phyloP scores from a whole-genome alignment of 2,113 vertebrate genomes.

The Sclerurus mexicanus region DNA sequence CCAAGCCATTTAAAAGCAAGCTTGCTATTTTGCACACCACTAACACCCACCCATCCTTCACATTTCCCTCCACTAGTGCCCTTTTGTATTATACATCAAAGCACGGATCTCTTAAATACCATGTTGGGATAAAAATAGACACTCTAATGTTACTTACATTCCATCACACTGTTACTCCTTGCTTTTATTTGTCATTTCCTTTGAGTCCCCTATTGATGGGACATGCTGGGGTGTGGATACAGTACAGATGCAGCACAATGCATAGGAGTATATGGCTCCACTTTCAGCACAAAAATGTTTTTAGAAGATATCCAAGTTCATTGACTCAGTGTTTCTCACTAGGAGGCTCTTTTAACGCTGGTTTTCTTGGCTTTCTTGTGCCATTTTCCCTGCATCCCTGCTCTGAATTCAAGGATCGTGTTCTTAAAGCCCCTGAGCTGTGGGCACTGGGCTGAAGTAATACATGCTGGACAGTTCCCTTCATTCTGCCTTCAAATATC shows the following conservation, averaged over 20 bases:
- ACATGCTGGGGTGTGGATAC: not conserved
- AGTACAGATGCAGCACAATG: conserved; percentile 2
- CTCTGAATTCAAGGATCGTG: not conserved
- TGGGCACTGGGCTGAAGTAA: not conserved
- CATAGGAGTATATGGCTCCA: not conserved
- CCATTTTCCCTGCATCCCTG: not conserved
- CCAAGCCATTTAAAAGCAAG: conserved; percentile 39
- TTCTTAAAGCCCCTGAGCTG: not conserved
- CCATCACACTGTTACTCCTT: conserved; percentile 13
- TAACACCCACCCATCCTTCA: conserved; percentile 34
- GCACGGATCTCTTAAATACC: conserved; percentile 19
- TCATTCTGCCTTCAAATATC: not conserved
- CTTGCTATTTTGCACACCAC: conserved; percentile 39
- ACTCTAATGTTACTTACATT: conserved; percentile 26
- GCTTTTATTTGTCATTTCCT: conserved; percentile 26
- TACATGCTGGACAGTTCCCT: not conserved
- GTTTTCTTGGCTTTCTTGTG: not conserved
- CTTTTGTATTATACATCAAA: conserved; percentile 60
- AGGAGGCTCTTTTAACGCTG: not conserved
- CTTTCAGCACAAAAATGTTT: conserved; percentile 21
- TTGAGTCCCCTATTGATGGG: conserved; percentile 16
- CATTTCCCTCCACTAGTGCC: conserved; percentile 24
- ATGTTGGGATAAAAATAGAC: not conserved
- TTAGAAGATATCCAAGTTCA: not conserved
- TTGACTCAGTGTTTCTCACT: not conserved